Base-by-base conservation (phyloP, 1,140 invertebrate genomes). In the Leptonema lineaticorne region DNA sequence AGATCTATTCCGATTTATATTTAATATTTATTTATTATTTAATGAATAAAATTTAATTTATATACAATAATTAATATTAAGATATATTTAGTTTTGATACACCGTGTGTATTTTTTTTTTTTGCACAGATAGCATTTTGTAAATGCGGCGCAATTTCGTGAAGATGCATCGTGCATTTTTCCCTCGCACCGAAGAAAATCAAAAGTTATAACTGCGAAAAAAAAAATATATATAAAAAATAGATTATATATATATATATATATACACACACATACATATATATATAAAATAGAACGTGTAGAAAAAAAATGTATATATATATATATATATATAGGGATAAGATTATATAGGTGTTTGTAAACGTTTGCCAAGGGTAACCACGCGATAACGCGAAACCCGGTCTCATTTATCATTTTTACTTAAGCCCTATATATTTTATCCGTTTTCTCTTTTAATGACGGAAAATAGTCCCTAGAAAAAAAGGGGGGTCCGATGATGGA, bases 401-500 rank as follows among this genome's bases (percentile, higher is more conserved):
- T 63, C 46, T 70, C 63, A 63, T 70, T 70, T 70, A 70, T 70
- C 69, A 70, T 70, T 67, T 41, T 67, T 69, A 69, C 68, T 50
- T 66, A 69, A 69, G 66, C 69, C 67, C 64, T 45, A 67, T 67
- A 70, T 65, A 46, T 64, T 63, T 18, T 18, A 14, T n/a, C 28
- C 56, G 27, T 58, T 58, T 27, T 16, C 56, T 22, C 24, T 58
- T 22, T 58, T 58, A 26, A 58, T 58, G 56, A 58, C 27, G 24
- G 48, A 53, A 53, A 20, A 53, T 53, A 53, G 48, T 20, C n/a
- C 48, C 48, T 53, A 18, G 11, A 14, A 26, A 8, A 37, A 6
- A 37, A 14, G 6, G 7, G 30, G 30, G 30, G 30, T 37, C 7
- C 30, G 30, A n/a, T n/a, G n/a, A 16, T 16, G 37, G 37, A 41